These are phyloP conservation scores for Laothoe populi DNA, from an alignment of 2,888 invertebrate genomes.

Conservation along the genomic window DNA sequence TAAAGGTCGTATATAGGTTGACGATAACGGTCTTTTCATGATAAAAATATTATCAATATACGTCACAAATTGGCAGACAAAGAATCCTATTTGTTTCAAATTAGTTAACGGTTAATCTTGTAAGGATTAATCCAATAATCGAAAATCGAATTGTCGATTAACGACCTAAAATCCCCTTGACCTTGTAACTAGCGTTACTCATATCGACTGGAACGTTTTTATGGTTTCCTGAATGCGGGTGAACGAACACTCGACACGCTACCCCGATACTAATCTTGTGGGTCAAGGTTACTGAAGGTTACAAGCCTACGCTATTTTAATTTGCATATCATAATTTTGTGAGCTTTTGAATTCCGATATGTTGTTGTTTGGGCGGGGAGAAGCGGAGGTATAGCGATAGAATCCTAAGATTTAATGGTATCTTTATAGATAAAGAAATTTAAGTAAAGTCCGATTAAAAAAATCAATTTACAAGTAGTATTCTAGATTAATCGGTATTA, in stretches of 20 bases:
- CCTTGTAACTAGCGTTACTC: conserved; percentile 15
- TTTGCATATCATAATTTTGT: conserved; percentile 1
- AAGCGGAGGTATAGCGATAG: not conserved
- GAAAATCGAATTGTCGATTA: conserved; percentile 6
- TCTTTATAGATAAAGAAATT: no score
- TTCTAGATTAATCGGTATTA: not conserved
- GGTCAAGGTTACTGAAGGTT: conserved; percentile 38
- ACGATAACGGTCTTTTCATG: no score
- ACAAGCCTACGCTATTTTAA: conserved; percentile 29
- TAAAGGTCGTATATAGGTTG: no score
- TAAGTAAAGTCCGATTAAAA: no score
- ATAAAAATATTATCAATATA: not conserved
- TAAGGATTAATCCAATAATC: conserved; percentile 15
- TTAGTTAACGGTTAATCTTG: not conserved
- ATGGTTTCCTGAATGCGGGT: conserved; percentile 59
- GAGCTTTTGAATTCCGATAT: not conserved
- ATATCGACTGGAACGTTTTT: conserved; percentile 36
- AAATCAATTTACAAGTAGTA: no score
- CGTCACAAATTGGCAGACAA: not conserved
- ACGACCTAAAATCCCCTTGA: conserved; percentile 13
- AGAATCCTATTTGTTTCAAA: not conserved
- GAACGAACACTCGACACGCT: conserved; percentile 41
- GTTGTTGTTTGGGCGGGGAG: no score
- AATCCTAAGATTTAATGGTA: no score
- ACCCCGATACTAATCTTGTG: conserved; percentile 46